A percentile compares a stretch with the other conserved stretches of the same genome.
Conservation (phyloP, 2,888 invertebrate genomes). For the Neoascia interrupta region DNA sequence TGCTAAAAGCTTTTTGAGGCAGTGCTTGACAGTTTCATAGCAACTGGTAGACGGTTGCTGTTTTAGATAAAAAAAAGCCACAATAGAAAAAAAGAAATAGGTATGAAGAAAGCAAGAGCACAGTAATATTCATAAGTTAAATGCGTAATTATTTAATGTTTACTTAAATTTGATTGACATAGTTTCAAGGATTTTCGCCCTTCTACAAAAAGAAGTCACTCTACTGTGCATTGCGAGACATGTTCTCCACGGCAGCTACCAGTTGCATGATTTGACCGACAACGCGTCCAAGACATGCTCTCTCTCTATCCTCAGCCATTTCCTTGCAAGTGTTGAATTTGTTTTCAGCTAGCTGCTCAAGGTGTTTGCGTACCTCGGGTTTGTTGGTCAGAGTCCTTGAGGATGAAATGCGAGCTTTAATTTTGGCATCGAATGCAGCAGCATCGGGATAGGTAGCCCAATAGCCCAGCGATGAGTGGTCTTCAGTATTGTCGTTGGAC, state of each 20-base stretch:
- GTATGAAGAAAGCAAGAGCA: too few species aligned
- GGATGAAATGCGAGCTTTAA: conserved; percentile 30
- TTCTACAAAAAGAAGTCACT: too few species aligned
- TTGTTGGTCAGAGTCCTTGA: conserved; percentile 23
- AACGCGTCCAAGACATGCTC: conserved; percentile 63
- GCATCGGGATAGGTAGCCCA: conserved; percentile 55
- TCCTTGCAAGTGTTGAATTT: conserved; percentile 53
- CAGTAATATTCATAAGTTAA: too few species aligned
- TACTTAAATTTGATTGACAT: too few species aligned
- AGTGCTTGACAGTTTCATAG: too few species aligned
- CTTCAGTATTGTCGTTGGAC: background rate
- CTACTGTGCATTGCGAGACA: conserved; percentile 43
- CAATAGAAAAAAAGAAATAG: too few species aligned
- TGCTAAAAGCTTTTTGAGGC: too few species aligned
- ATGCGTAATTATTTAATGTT: too few species aligned
- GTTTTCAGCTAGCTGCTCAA: conserved; percentile 31
- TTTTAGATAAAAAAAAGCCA: too few species aligned
- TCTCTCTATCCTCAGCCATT: conserved; percentile 33
- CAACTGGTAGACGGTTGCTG: too few species aligned
- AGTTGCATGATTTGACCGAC: conserved; percentile 70
- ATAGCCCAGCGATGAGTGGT: conserved; percentile 24
- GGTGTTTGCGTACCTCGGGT: conserved; percentile 24
- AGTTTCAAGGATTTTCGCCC: too few species aligned
- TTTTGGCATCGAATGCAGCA: conserved; percentile 52
- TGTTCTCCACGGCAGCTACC: conserved; percentile 68